phyloP scores from a whole-genome alignment of 2,113 vertebrate genomes.

The Azemiops feae region DNA sequence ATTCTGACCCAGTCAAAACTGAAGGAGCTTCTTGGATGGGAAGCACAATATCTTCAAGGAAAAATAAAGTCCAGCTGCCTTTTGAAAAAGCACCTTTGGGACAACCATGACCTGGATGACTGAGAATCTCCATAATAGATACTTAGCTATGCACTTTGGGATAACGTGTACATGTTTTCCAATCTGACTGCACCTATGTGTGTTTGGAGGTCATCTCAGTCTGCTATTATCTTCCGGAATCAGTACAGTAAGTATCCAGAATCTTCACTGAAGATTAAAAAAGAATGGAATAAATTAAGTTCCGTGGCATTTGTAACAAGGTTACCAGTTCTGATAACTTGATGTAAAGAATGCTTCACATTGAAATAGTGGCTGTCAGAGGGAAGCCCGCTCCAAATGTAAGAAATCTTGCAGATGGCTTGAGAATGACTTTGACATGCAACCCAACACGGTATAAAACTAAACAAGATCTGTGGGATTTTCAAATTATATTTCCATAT shows the following conservation, averaged over 20 bases:
- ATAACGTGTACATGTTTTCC: background rate
- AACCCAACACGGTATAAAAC: slow-evolving; percentile 52
- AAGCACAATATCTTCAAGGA: no score
- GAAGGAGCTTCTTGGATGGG: no score
- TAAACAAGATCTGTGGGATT: slow-evolving; percentile 63
- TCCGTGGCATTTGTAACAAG: slow-evolving; percentile 29
- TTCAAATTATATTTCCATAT: slow-evolving; percentile 65
- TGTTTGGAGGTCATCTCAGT: background rate
- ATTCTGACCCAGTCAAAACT: no score
- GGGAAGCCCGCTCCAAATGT: slow-evolving; percentile 27
- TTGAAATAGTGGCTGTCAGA: slow-evolving; percentile 25
- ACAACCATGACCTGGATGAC: no score
- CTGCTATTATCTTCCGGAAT: background rate
- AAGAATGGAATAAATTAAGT: slow-evolving; percentile 40
- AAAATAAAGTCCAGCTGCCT: no score
- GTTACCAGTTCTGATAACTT: slow-evolving; percentile 29
- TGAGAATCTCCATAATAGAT: no score
- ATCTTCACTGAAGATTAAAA: slow-evolving; percentile 18
- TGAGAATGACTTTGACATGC: slow-evolving; percentile 51
- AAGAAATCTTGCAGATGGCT: slow-evolving; percentile 60
- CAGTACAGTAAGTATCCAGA: slow-evolving; percentile 7
- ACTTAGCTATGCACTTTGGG: background rate
- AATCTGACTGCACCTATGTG: background rate
- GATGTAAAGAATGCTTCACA: slow-evolving; percentile 26
- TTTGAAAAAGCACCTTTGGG: no score